These are phyloP conservation scores for Heterotilapia buettikoferi DNA, from an alignment of 2,113 vertebrate species.

Conservation along the genomic window DNA sequence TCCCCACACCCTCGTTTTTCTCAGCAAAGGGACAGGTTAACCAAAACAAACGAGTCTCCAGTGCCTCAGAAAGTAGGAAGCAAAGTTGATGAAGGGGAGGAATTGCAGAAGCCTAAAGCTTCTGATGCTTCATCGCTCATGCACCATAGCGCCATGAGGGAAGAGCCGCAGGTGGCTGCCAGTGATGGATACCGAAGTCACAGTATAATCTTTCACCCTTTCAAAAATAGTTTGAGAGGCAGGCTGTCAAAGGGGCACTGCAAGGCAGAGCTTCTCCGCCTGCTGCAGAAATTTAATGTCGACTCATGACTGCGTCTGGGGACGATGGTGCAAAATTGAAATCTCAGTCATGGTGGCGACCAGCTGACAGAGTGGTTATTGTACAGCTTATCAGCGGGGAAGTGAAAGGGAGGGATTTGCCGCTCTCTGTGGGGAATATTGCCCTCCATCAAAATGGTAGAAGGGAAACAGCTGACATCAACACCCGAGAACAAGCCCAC, in stretches of 20 bases:
- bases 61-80: neutral
- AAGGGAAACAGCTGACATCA: constrained; percentile 16
- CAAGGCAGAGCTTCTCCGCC: neutral
- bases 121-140: constrained; percentile 32
- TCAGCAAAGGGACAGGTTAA: neutral
- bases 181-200: constrained; percentile 42
- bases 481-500: neutral
- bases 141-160: neutral
- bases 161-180: constrained; percentile 45
- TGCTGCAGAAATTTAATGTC: constrained; percentile 30
- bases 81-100: constrained; percentile 8
- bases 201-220: constrained; percentile 47
- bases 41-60: constrained; percentile 9
- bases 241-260: constrained; percentile 39
- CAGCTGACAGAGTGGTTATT: constrained; percentile 29
- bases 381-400: constrained; percentile 10
- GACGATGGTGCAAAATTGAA: constrained; percentile 36
- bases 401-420: constrained; percentile 5
- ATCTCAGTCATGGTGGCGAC: constrained; percentile 3
- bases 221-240: constrained; percentile 54
- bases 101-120: neutral
- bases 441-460: neutral
- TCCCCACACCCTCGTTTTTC: neutral
- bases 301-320: constrained; percentile 21
- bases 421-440: neutral